Percentiles rank a stretch among this genome's conserved stretches.
phyloP scores from a whole-genome alignment of 2,888 invertebrate species.

The Himalopsyche anomala region DNA sequence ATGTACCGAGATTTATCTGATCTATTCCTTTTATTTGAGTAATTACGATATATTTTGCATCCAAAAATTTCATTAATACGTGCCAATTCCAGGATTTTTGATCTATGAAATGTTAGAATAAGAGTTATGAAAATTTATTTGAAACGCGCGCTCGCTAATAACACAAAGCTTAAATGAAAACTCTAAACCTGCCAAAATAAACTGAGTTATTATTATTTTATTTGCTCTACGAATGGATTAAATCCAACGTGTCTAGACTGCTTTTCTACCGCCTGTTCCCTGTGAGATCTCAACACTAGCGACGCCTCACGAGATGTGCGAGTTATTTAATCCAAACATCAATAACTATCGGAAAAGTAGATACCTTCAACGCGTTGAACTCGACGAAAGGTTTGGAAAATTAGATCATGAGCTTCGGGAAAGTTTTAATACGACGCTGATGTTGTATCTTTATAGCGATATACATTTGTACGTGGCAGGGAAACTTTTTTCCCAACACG shows the following conservation, averaged over 20 bases:
- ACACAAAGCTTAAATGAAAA: background rate
- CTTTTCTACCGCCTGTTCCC: background rate
- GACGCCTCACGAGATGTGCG: background rate
- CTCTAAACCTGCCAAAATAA: background rate
- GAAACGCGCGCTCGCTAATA: background rate
- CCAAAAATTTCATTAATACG: no score
- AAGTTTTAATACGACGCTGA: constrained; percentile 35
- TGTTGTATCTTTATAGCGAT: constrained; percentile 31
- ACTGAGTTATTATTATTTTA: background rate
- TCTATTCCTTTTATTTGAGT: no score
- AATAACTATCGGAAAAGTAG: constrained; percentile 37
- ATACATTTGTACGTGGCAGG: constrained; percentile 25
- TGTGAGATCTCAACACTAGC: background rate
- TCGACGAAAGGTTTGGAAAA: constrained; percentile 25
- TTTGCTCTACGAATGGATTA: no score
- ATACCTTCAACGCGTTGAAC: constrained; percentile 14
- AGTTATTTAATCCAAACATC: constrained; percentile 39
- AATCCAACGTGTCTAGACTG: constrained; percentile 11
- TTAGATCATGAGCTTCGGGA: constrained; percentile 27
- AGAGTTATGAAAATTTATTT: background rate
- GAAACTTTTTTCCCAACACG: constrained; percentile 25
- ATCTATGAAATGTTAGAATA: background rate
- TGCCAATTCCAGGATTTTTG: no score
- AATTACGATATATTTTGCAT: no score
- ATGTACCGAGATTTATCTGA: no score